These are phyloP conservation scores for Crax fasciolata DNA, from an alignment of 2,797 vertebrate genomes.

Conservation along the genomic window DNA sequence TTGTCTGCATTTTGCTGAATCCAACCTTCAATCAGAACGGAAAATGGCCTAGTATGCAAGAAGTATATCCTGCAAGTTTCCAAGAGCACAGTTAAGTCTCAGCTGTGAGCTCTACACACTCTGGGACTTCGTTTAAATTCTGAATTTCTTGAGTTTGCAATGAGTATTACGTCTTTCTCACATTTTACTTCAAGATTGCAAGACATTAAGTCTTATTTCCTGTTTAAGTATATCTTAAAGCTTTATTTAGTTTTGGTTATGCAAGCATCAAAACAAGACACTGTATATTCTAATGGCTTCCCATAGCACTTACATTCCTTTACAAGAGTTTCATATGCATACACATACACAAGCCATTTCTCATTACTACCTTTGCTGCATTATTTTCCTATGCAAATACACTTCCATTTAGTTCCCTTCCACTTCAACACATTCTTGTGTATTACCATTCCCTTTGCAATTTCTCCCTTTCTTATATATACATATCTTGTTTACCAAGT, in stretches of 20 bases:
- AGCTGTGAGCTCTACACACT: neutral
- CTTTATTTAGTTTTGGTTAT: neutral
- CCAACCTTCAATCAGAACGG: neutral
- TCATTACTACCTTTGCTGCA: neutral
- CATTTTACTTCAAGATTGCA: neutral
- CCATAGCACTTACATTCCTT: neutral
- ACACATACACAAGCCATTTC: neutral
- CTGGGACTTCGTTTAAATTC: neutral
- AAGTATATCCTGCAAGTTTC: neutral
- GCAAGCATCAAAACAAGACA: neutral
- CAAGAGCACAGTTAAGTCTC: neutral
- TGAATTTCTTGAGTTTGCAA: neutral
- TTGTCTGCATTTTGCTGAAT: neutral
- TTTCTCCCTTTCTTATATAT: neutral
- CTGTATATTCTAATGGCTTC: neutral
- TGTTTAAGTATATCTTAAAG: neutral
- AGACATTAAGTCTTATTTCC: neutral
- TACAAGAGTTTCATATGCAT: neutral
- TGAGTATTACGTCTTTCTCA: neutral
- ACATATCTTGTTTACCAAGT: neutral
- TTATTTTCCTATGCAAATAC: neutral
- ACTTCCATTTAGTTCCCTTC: neutral
- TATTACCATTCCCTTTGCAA: neutral
- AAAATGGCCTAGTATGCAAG: neutral
- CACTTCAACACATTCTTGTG: neutral